These are phyloP conservation scores for Paracentrotus lividus DNA, from an alignment of 53 echinoderm and acorn worm species.

Conservation along the genomic window DNA sequence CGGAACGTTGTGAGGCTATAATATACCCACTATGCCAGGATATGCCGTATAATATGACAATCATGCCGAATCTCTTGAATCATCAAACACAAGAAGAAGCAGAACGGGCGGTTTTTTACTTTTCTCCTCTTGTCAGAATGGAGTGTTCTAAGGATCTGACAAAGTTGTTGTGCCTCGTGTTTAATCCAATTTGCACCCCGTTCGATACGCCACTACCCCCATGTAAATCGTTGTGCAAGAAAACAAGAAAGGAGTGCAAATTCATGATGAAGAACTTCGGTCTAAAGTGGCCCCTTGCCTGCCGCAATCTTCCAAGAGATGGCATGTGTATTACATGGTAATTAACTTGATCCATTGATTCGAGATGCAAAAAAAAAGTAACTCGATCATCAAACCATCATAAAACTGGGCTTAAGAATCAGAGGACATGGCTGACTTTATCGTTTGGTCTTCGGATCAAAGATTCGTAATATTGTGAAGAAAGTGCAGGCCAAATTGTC, in stretches of 20 bases:
- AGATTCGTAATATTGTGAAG: too few relatives aligned
- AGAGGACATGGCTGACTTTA: too few relatives aligned
- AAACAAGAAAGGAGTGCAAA: slow-evolving; percentile 93
- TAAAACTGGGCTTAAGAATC: too few relatives aligned
- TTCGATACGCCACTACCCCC: slow-evolving; percentile 88
- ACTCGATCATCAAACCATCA: too few relatives aligned
- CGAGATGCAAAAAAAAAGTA: too few relatives aligned
- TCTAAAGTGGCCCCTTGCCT: slow-evolving; percentile 98
- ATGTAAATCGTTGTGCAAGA: slow-evolving; percentile 94
- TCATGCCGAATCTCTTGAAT: slow-evolving; percentile 96
- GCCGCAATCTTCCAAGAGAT: too few relatives aligned
- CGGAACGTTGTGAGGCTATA: slow-evolving; percentile 94
- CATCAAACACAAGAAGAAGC: slow-evolving; percentile 97
- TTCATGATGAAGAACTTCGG: slow-evolving; percentile 98
- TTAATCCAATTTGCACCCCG: slow-evolving; percentile 91
- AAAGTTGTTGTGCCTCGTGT: slow-evolving; percentile 96
- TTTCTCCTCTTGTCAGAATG: slow-evolving; percentile 96
- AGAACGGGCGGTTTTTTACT: slow-evolving; percentile 94
- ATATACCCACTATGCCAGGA: slow-evolving; percentile 96
- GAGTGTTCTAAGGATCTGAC: slow-evolving; percentile 96
- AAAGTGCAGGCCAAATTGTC: too few relatives aligned
- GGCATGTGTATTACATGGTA: too few relatives aligned
- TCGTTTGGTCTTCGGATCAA: too few relatives aligned
- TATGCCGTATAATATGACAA: slow-evolving; percentile 93
- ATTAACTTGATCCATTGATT: too few relatives aligned